Conservation (phyloP, 2,113 vertebrate genomes). For the Synodontis membranacea region DNA sequence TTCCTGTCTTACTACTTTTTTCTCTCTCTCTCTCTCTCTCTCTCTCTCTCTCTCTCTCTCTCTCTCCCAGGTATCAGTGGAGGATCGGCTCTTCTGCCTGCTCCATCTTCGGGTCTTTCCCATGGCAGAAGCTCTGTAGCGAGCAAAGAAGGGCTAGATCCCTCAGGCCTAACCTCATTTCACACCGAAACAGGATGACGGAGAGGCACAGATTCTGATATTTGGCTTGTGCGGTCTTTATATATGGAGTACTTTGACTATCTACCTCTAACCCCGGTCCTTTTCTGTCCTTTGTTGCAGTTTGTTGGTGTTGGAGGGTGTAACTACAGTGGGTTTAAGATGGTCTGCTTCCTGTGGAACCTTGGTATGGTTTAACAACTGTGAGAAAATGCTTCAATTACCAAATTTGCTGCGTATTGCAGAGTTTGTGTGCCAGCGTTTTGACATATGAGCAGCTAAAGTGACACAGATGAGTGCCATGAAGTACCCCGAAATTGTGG, state of each 20-base stretch:
- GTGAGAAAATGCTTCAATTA: too few relatives aligned
- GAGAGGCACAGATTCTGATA: slow-evolving; percentile 9
- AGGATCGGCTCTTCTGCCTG: slow-evolving; percentile 70
- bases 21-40: too few relatives aligned
- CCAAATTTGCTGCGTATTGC: not conserved
- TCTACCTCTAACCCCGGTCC: not conserved
- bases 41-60: slow-evolving; percentile 55
- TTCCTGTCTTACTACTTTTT: slow-evolving; percentile 56
- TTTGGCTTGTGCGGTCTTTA: not conserved
- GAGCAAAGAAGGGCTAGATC: slow-evolving; percentile 62
- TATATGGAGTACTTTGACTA: not conserved
- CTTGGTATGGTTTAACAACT: too few relatives aligned
- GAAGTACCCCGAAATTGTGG: not conserved
- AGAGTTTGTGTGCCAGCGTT: not conserved
- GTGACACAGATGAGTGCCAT: not conserved
- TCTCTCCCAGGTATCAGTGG: slow-evolving; percentile 43
- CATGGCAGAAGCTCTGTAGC: slow-evolving; percentile 64
- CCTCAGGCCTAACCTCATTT: slow-evolving; percentile 69
- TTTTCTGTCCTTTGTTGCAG: not conserved
- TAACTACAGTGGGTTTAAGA: not conserved
- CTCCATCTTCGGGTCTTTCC: slow-evolving; percentile 72
- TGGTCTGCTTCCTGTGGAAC: not conserved
- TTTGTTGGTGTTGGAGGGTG: not conserved
- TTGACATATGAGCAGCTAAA: not conserved
- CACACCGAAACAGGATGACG: slow-evolving; percentile 56